Evolutionary conservation across 2,888 invertebrate genomes (phyloP).

Genomic region (Temnothorax unifasciatus): DNA sequence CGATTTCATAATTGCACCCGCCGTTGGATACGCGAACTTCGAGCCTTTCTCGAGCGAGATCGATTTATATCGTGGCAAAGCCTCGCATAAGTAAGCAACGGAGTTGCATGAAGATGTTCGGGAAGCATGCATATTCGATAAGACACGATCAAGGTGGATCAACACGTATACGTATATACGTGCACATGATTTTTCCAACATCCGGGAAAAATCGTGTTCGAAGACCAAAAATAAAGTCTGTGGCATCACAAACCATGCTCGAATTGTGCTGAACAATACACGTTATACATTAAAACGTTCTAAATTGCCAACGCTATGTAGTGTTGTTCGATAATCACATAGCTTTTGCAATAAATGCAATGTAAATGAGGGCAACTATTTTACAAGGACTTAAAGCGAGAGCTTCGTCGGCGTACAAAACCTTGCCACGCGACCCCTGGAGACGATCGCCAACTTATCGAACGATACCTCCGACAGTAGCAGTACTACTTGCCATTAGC

Average conservation of each 20-base stretch:
- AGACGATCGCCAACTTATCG: slow-evolving; percentile 67
- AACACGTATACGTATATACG: background rate
- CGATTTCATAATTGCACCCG: slow-evolving; percentile 26
- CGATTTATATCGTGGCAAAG: slow-evolving; percentile 43
- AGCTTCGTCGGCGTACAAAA: background rate
- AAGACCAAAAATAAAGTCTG: background rate
- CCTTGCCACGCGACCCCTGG: slow-evolving; percentile 35
- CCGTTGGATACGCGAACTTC: background rate
- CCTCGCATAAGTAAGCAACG: slow-evolving; percentile 8
- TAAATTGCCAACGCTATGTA: background rate
- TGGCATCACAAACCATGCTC: background rate
- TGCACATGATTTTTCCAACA: slow-evolving; percentile 20
- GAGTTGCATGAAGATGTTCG: slow-evolving; percentile 10
- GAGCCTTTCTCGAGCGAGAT: slow-evolving; percentile 8
- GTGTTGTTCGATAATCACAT: background rate
- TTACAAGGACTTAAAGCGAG: slow-evolving; percentile 6
- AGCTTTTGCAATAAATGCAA: slow-evolving; percentile 2
- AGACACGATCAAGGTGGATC: slow-evolving; percentile 11
- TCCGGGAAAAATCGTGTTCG: background rate
- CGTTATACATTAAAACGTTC: background rate
- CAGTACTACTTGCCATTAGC: slow-evolving; percentile 57
- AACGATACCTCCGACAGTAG: slow-evolving; percentile 58
- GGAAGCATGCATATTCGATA: slow-evolving; percentile 42
- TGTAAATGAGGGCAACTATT: background rate
- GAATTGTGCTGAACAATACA: background rate